Base-by-base conservation (phyloP, 2,888 invertebrate genomes). In the Agrenia bidenticulata region DNA sequence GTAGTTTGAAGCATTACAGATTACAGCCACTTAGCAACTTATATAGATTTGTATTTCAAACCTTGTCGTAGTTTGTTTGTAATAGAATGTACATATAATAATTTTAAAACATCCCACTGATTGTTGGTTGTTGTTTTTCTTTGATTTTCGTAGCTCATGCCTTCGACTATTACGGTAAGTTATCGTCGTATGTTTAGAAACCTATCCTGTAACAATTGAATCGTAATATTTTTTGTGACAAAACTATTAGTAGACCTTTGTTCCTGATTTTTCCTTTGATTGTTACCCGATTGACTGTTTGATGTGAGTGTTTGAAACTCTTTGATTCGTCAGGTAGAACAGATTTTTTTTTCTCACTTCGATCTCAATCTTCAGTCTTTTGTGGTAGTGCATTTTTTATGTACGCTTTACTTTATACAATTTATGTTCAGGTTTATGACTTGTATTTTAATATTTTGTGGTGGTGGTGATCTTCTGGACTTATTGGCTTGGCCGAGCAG, bases 101-200 rank as follows among this genome's bases (percentile, higher is more conserved):
- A 49, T 42, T 64, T 56, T 59, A 53, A 42, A 41, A 59, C 64
- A 56, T 55, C 37, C 37, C 24, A 53, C 55, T 57, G 32, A 13
- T 51, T 51, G 19, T 15, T 24, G 51, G 9, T 51, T 13, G 51
- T 23, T 24, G 79, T 79, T 78, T 80, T 78, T 77, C 78, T 78
- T 72, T 69, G 54, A 62, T 66, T 78, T 79, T 79, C 77, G 75
- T 83, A 92, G 94, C 94, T 85, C 94, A 93, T 88, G 92, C 94
- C 82, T 92, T 94, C 87, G 95, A 94, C 86, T 95, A 95, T 86
- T 95, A 95, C 92, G 95, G 95, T 96, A 92, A 94, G 95, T 94
- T 87, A 85, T 85, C 85, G 21, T 51, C 27, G n/a, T 41, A 37
- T 27, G n/a, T 2, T 32, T n/a, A 27, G 51, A 51, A 51, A 51